Evolutionary conservation across 1,140 invertebrate species (phyloP).

Genomic region (Ips nitidus): DNA sequence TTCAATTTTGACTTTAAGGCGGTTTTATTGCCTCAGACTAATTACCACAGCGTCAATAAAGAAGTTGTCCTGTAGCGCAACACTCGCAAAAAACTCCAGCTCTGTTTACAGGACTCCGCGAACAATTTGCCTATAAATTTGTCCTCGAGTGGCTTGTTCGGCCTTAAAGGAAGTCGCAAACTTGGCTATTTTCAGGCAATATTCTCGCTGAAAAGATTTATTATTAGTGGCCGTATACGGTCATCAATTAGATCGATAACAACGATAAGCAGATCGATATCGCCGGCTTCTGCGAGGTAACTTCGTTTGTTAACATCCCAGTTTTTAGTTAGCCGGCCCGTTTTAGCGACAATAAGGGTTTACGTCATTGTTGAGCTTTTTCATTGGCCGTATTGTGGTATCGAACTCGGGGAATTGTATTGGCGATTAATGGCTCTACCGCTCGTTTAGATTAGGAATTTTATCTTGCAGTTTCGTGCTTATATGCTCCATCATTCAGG

Average conservation of each 20-base stretch:
- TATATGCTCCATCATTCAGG: no score
- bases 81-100: not conserved
- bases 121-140: slow-evolving; percentile 32
- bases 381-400: not conserved
- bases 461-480: no score
- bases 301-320: slow-evolving; percentile 22
- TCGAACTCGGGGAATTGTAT: no score
- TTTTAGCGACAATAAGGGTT: slow-evolving; percentile 18
- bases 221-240: slow-evolving; percentile 25
- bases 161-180: slow-evolving; percentile 18
- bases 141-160: slow-evolving; percentile 7
- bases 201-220: slow-evolving; percentile 27
- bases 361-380: slow-evolving; percentile 1
- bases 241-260: slow-evolving; percentile 27
- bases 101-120: not conserved
- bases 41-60: not conserved
- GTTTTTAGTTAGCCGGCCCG: slow-evolving; percentile 14
- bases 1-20: not conserved
- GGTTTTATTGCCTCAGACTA: not conserved
- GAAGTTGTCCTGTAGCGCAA: not conserved
- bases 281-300: slow-evolving; percentile 14
- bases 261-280: slow-evolving; percentile 28
- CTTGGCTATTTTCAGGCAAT: slow-evolving; percentile 23
- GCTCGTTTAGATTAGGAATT: no score
- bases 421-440: no score